Evolutionary conservation across 2,888 invertebrate genomes (phyloP), one percentile per base, ranked within the genome.

Genomic region (Plutella xylostella): DNA sequence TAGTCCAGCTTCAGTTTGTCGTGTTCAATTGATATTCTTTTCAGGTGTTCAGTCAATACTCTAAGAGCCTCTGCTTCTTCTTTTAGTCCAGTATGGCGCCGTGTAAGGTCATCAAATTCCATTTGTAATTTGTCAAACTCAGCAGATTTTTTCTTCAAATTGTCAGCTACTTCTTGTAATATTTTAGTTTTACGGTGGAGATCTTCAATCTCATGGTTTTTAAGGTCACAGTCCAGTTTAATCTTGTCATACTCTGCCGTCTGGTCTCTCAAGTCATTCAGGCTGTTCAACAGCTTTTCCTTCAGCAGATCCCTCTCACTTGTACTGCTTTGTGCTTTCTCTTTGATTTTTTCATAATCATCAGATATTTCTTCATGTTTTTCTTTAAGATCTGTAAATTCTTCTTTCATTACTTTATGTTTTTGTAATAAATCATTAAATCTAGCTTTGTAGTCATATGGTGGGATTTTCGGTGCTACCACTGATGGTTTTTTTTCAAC

Each of bases 391-490:
- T 82, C 76, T 35, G 68, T 83, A 47, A 82, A 75, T 55, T 88
- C 85, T 42, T 65, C 70, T 57, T 87, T 87, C 11, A 89, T 65
- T 1, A 55, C 61, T 51, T 85, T 86, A 52, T 89, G 83, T 62
- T 89, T 89, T 47, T 88, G 87, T 14, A 82, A 62, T 42, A 91
- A 72, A 54, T 87, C 85, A 57, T 85, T 75, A 52, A 87, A 88
- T 42, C 90, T 85, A 21, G 88, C 88, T 65, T 90, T 89, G 51
- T 85, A 89, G 58, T 89, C 89, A 65, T 89, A 89, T 0, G 89
- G 79, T 6, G 87, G 79, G 41, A 87, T 86, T 50, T 88, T 85
- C 44, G 87, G 88, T 3, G 82, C 80, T 17, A 68, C 74, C 39
- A 63, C 65, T n/a, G 59, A 33, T 18, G 63, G 56, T 53, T 82